A percentile compares a stretch with the other conserved stretches of the same genome.
phyloP scores from a whole-genome alignment of 2,888 invertebrate species.

The Eupithecia exiguata region DNA sequence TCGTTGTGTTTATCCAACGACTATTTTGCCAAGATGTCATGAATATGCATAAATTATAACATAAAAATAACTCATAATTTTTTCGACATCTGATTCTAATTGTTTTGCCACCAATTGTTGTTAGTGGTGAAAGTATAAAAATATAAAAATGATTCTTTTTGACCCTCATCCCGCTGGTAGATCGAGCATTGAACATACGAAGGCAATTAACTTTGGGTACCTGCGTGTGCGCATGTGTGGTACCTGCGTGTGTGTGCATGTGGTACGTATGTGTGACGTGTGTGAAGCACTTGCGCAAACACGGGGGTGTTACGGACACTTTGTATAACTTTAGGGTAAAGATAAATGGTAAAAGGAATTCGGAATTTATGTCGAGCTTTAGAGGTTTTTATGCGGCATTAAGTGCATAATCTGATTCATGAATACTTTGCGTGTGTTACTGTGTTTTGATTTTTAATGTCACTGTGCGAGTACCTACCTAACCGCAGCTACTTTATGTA shows the following conservation, averaged over 20 bases:
- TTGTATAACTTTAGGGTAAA: conserved; percentile 67
- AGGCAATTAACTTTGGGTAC: conserved; percentile 82
- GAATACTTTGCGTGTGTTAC: conserved; percentile 26
- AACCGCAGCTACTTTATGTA: neutral
- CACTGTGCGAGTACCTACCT: neutral
- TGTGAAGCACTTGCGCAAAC: conserved; percentile 74
- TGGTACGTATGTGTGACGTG: conserved; percentile 27
- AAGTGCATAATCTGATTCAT: conserved; percentile 53
- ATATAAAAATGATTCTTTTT: conserved; percentile 48
- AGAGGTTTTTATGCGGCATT: conserved; percentile 66
- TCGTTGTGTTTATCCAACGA: neutral
- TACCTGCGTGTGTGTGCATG: conserved; percentile 19
- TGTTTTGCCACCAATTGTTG: conserved; percentile 40
- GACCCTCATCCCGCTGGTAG: conserved; percentile 71
- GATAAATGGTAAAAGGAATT: conserved; percentile 73
- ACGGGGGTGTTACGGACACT: conserved; percentile 58
- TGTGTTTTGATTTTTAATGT: conserved; percentile 23
- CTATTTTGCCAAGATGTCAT: neutral
- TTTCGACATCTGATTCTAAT: conserved; percentile 10
- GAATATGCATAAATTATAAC: neutral
- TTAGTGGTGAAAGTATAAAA: conserved; percentile 44
- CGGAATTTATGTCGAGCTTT: conserved; percentile 72
- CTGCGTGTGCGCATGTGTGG: conserved; percentile 67
- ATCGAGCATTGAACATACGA: conserved; percentile 80
- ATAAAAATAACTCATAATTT: neutral